These are phyloP conservation scores for Chloroclysta siterata DNA, from an alignment of 2,888 invertebrate genomes.

Conservation along the genomic window DNA sequence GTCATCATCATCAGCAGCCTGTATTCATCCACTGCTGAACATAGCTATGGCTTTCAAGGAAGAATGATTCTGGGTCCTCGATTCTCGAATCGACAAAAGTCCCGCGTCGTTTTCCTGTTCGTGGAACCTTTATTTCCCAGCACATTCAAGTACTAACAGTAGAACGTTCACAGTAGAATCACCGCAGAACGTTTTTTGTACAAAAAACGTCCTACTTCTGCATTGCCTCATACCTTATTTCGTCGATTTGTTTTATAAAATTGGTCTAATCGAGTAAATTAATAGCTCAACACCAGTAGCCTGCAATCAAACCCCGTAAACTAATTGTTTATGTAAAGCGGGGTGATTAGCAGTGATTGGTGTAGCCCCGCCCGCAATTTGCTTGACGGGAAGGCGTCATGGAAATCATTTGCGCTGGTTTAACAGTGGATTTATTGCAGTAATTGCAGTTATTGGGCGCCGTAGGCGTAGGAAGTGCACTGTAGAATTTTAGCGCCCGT, in stretches of 20 bases:
- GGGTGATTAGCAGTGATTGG: slow-evolving; percentile 35
- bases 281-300: slow-evolving; percentile 22
- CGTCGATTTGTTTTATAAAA: slow-evolving; percentile 6
- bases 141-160: too few species aligned
- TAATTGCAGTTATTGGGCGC: slow-evolving; percentile 6
- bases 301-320: slow-evolving; percentile 14
- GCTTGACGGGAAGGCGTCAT: slow-evolving; percentile 38
- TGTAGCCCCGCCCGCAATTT: slow-evolving; percentile 36
- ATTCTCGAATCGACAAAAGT: too few species aligned
- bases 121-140: too few species aligned
- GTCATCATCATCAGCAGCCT: too few species aligned
- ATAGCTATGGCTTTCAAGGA: too few species aligned
- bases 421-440: slow-evolving; percentile 26
- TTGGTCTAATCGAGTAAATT: slow-evolving; percentile 15
- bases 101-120: too few species aligned
- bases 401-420: slow-evolving; percentile 28
- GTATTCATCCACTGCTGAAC: too few species aligned
- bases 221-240: too few species aligned
- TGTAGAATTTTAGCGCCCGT: background rate
- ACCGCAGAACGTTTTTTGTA: too few species aligned
- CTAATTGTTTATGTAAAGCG: slow-evolving; percentile 33
- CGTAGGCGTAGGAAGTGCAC: slow-evolving; percentile 1
- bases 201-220: too few species aligned
- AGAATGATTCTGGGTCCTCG: too few species aligned
- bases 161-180: too few species aligned